Conservation (phyloP, 1,140 invertebrate genomes). For the Aricia agestis region DNA sequence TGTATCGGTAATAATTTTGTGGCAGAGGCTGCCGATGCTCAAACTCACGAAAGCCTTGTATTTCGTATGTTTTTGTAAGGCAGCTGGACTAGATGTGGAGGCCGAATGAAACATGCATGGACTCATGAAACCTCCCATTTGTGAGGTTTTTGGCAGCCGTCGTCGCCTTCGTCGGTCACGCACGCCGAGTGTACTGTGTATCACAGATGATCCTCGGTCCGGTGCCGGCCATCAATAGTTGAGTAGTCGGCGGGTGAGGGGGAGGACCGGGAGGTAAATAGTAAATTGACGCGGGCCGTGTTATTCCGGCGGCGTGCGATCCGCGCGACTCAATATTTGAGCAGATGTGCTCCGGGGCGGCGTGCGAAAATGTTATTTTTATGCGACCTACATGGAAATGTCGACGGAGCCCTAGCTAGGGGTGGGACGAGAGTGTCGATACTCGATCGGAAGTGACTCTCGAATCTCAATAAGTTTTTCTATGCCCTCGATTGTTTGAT, state of each 20-base stretch:
- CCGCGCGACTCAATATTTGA: constrained; percentile 57
- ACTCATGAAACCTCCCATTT: too few species aligned
- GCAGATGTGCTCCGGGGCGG: constrained; percentile 51
- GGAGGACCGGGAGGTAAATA: not conserved
- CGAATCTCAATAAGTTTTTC: not conserved
- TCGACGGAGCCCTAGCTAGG: constrained; percentile 33
- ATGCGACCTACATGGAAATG: constrained; percentile 62
- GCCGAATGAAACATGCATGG: too few species aligned
- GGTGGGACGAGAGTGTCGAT: constrained; percentile 28
- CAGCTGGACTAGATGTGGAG: too few species aligned
- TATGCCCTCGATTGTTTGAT: not conserved
- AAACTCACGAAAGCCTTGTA: too few species aligned
- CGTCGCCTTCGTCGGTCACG: not conserved
- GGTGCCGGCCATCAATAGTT: constrained; percentile 4
- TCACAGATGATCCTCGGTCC: not conserved
- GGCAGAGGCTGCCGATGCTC: too few species aligned
- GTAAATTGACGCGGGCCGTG: not conserved
- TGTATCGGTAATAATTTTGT: too few species aligned
- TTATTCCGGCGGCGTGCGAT: constrained; percentile 28
- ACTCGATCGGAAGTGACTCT: constrained; percentile 1
- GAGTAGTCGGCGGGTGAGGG: not conserved
- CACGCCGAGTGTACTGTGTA: not conserved
- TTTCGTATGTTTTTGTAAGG: too few species aligned
- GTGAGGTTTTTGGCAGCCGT: too few species aligned
- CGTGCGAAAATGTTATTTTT: constrained; percentile 61